These are phyloP conservation scores for Potorous gilbertii DNA, from an alignment of 2,797 vertebrate species.

Conservation along the genomic window DNA sequence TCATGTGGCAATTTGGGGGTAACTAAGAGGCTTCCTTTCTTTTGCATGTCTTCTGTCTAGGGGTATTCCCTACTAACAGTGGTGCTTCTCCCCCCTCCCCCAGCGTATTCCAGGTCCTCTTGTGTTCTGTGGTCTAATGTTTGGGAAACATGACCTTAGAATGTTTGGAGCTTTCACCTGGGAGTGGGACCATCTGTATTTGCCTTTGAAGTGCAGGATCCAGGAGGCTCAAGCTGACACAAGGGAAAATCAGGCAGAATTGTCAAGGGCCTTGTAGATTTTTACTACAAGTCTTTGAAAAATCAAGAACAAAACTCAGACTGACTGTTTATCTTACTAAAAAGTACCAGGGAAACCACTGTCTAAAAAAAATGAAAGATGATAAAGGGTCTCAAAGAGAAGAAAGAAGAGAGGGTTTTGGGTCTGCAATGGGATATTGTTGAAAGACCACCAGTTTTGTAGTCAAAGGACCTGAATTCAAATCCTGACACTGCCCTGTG, in stretches of 20 bases:
- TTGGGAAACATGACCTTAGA: neutral
- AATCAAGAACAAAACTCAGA: neutral
- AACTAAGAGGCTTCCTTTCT: neutral
- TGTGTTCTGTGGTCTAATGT: neutral
- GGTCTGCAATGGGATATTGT: neutral
- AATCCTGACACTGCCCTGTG: neutral
- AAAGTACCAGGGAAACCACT: neutral
- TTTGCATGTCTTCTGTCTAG: neutral
- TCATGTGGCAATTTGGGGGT: neutral
- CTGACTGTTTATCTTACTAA: neutral
- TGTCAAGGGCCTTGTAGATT: neutral
- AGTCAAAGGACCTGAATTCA: neutral
- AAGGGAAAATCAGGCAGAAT: neutral
- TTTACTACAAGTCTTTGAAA: neutral
- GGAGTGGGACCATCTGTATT: neutral
- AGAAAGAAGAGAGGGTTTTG: neutral
- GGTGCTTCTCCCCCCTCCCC: neutral
- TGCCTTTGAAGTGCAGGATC: neutral
- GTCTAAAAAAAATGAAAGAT: neutral
- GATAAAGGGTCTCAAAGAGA: neutral
- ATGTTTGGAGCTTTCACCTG: neutral
- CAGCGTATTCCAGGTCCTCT: neutral
- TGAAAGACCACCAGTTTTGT: neutral
- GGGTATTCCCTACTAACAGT: neutral
- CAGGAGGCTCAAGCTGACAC: neutral